Evolutionary conservation across 1,140 invertebrate genomes (phyloP), one percentile per base, ranked within the genome.

Genomic region (Portunus trituberculatus): DNA sequence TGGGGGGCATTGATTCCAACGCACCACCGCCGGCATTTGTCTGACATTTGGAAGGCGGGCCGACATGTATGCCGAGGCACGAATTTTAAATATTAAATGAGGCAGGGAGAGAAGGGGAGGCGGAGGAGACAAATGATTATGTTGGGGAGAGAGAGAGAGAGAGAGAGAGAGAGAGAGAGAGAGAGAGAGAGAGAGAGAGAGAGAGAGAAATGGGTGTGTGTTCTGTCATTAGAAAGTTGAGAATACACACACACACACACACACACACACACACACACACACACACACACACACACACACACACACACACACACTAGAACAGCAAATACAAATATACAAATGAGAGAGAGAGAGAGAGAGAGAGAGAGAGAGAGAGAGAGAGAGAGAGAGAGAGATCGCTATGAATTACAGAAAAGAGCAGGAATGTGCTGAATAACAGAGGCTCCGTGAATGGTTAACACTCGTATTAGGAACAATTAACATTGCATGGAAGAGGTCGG

Each of bases 61-160:
- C 39, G 31, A 46, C 45, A 48, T 48, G n/a, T 46, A 90, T 90
- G 88, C 32, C 45, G 88, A 46, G 39, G 48, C n/a, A 90, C 88
- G 39, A 90, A 48, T 90, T 90, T 90, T 90, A 90, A 28, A 76
- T 76, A 76, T 76, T 59, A 59, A 59, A 90, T 90, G 88, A 90
- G 20, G 8, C 88, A 48, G 39, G 45, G 88, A 46, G 39, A 48
- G 88, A 39, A 32, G 86, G 28, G 31, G 28, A 88, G 31, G 20
- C 10, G 52, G 28, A 88, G 31, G 20, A 25, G 52, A 59, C 52
- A 59, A 59, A 59, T 59, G 52, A 59, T 59, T 59, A 59, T 59
- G 52, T 59, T 59, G 52, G 86, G 86, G 7, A 7, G 20, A 10
- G 7, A 0, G 86, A 20, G 86, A 86, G 83, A 86, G 20, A 86